These are phyloP conservation scores for Epicampocera succincta DNA, from an alignment of 2,888 invertebrate species.

Conservation along the genomic window DNA sequence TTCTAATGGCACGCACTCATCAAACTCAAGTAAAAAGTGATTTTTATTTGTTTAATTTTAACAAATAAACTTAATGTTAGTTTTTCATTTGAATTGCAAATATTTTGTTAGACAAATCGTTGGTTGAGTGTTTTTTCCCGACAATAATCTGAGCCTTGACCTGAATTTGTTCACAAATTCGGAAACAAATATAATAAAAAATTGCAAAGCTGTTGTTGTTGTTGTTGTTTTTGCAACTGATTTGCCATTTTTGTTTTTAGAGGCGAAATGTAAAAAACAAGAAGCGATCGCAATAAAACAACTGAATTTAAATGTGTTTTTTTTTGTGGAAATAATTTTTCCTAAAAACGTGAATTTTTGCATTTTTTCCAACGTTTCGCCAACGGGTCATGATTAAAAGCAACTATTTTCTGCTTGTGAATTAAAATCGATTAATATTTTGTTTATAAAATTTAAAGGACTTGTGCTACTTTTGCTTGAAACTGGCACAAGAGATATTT, in stretches of 20 bases:
- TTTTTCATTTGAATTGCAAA: constrained; percentile 45
- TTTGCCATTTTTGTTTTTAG: not conserved
- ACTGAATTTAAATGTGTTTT: too few species aligned
- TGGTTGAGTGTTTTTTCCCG: constrained; percentile 9
- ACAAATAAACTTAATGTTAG: constrained; percentile 34
- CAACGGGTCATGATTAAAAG: too few species aligned
- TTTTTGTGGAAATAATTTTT: too few species aligned
- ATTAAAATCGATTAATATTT: too few species aligned
- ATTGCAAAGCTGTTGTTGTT: too few species aligned
- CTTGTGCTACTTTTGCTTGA: too few species aligned
- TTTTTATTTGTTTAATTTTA: constrained; percentile 45
- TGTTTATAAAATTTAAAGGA: too few species aligned
- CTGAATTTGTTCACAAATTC: constrained; percentile 22
- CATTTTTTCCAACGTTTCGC: too few species aligned
- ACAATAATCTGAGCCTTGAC: constrained; percentile 52
- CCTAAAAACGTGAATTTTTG: too few species aligned
- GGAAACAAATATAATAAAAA: not conserved
- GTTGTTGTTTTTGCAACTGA: not conserved
- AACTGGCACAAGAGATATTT: too few species aligned
- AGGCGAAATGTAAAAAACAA: not conserved
- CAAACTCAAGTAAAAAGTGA: constrained; percentile 31
- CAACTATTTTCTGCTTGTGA: too few species aligned
- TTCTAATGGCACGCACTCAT: not conserved
- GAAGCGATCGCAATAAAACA: too few species aligned
- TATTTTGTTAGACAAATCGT: constrained; percentile 41